phyloP scores from a whole-genome alignment of 2,888 invertebrate species.

The Hydrotaea diabolus region DNA sequence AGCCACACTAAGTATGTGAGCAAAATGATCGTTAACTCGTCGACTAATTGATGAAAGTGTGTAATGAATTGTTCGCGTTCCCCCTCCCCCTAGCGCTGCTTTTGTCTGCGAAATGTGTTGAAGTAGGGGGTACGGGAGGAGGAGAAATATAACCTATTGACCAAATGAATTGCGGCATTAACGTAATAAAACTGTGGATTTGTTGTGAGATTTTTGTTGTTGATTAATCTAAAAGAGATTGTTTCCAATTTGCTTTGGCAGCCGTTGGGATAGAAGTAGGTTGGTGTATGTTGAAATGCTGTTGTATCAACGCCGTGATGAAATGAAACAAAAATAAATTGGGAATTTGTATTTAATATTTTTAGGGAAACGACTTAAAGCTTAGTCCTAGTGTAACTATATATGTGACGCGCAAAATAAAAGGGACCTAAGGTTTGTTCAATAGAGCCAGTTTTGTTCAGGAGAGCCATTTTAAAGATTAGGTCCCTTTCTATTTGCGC shows the following conservation, averaged over 20 bases:
- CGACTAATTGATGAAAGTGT: conserved; percentile 21
- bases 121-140: no score
- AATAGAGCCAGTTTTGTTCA: no score
- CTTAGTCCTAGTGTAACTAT: no score
- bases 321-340: no score
- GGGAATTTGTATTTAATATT: no score
- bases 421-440: no score
- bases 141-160: conserved; percentile 11
- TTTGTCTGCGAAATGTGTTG: conserved; percentile 11
- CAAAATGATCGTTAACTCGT: conserved; percentile 1
- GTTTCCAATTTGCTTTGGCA: neutral
- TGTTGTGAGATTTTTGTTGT: neutral
- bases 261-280: neutral
- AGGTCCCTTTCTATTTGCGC: no score
- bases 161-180: neutral
- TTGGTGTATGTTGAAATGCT: neutral
- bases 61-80: neutral
- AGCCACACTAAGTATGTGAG: neutral
- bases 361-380: no score
- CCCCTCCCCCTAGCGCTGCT: neutral
- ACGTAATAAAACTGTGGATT: neutral
- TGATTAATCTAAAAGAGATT: neutral
- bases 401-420: no score
- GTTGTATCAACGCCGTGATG: neutral
- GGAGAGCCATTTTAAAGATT: no score